Evolutionary conservation across 1,140 invertebrate genomes (phyloP).

Genomic region (Camponotus pennsylvanicus): DNA sequence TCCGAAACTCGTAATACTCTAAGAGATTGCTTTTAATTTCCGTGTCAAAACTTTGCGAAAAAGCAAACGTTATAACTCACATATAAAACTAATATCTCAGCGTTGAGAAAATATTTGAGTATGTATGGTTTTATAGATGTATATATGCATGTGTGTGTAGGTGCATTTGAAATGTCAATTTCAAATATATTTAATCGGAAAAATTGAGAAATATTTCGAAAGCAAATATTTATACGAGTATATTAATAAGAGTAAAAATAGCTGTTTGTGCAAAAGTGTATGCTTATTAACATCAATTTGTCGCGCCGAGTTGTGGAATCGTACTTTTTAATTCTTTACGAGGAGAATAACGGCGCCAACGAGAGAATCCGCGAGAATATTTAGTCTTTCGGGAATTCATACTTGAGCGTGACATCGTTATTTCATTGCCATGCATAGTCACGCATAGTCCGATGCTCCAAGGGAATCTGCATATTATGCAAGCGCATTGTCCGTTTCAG

Average conservation of each 20-base stretch:
- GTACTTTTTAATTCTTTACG: not conserved
- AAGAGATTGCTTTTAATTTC: not conserved
- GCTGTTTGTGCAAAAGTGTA: not conserved
- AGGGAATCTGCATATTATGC: slow-evolving; percentile 55
- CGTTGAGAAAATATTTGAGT: not conserved
- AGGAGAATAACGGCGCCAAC: not conserved
- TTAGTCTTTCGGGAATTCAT: not conserved
- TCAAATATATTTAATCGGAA: not conserved
- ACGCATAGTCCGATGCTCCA: slow-evolving; percentile 7
- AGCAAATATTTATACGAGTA: too few species aligned
- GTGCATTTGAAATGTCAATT: not conserved
- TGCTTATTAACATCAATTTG: not conserved
- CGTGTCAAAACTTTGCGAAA: not conserved
- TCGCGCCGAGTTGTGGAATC: not conserved
- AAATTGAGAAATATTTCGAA: not conserved
- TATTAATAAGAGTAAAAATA: not conserved
- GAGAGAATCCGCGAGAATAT: not conserved
- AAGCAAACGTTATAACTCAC: not conserved
- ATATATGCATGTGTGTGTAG: too few species aligned
- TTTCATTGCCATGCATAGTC: slow-evolving; percentile 29
- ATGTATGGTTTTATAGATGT: not conserved
- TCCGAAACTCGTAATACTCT: not conserved
- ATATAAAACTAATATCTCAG: not conserved
- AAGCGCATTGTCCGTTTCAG: slow-evolving; percentile 35
- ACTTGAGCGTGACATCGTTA: slow-evolving; percentile 39